These are phyloP conservation scores for Cygnus atratus DNA, from an alignment of 2,113 vertebrate species.

Conservation along the genomic window DNA sequence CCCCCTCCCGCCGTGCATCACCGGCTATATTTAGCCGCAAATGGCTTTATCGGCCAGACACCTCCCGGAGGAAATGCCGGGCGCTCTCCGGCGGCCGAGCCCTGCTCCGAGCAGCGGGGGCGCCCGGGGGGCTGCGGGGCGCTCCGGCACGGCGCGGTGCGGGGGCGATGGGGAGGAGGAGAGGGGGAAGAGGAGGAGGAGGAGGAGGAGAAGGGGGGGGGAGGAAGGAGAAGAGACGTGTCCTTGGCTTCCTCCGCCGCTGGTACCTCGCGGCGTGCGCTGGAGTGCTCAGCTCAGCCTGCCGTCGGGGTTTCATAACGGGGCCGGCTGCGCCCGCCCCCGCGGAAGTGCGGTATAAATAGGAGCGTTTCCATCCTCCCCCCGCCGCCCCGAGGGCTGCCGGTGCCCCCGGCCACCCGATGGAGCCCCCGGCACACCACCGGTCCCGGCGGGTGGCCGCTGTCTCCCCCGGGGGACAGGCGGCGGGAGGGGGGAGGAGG, in stretches of 20 bases:
- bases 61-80: slow-evolving; percentile 57
- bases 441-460: background rate
- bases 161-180: background rate
- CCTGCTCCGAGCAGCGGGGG: too few species aligned
- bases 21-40: slow-evolving; percentile 10
- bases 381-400: background rate
- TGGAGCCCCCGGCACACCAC: background rate
- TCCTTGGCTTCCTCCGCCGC: background rate
- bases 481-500: background rate
- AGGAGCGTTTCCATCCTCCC: background rate
- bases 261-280: background rate
- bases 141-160: background rate
- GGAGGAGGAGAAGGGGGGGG: background rate
- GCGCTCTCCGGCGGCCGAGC: background rate
- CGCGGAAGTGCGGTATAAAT: slow-evolving; percentile 7
- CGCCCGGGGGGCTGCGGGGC: background rate
- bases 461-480: background rate
- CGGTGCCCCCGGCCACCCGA: background rate
- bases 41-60: slow-evolving; percentile 28
- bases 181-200: background rate
- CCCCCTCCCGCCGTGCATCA: background rate
- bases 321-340: background rate
- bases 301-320: slow-evolving; percentile 20
- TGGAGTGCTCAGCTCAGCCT: background rate
- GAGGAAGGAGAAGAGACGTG: background rate